Evolutionary conservation across 1,140 invertebrate genomes (phyloP), one percentile per base, ranked within the genome.

Genomic region (Eupeodes corollae): DNA sequence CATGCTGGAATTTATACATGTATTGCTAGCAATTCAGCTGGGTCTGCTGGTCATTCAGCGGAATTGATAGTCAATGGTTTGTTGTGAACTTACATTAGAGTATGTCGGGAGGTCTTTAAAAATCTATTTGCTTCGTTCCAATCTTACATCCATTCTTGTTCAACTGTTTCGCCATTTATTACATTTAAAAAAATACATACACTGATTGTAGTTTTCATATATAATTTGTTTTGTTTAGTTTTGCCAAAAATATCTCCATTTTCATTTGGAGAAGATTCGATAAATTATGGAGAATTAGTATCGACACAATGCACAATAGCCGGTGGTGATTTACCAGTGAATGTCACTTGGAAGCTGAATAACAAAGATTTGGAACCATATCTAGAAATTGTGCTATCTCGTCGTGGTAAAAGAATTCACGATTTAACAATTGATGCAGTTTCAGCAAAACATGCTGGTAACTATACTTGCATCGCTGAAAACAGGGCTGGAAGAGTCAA

Each of bases 391-490:
- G 55, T 70, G 34, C 71, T 74, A n/a, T 73, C 76, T 3, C 79
- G 77, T 65, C 65, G 83, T 55, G 82, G 84, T 42, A 77, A 79
- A 51, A 78, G 79, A 59, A 80, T 80, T 48, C 82, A 79, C 46
- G 71, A 88, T 55, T 69, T 94, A 48, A 80, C 79, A 26, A 90
- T 92, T 48, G 79, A 84, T 49, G 77, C 80, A 12, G 80, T 83
- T 46, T 80, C 77, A 53, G 80, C 83, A 42, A 74, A 77, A 57
- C 83, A 88, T 69, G 77, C 76, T 35, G 85, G 86, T 42, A 83
- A 86, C 64, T 91, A 90, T 68, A 83, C 85, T 42, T 89, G 88
- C 72, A 75, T 75, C 41, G 85, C 80, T 54, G 75, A 75, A 43
- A 88, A 88, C 68, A 68, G 67, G 19, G 83, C 80, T 52, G 83